phyloP scores from a whole-genome alignment of 2,797 vertebrate species.

The Chrysolophus pictus region DNA sequence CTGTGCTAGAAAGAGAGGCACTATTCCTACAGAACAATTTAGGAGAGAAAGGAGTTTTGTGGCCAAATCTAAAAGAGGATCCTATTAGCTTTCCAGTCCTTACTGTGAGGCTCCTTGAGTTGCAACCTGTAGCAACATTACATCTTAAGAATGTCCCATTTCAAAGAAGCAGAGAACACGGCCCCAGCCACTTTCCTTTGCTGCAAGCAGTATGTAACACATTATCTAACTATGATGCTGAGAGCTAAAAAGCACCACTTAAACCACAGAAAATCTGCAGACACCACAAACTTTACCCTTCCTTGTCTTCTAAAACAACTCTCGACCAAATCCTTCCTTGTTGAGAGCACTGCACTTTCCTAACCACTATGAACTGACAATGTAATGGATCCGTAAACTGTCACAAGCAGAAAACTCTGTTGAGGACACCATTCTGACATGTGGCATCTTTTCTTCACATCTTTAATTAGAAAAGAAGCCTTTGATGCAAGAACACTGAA shows the following conservation, averaged over 20 bases:
- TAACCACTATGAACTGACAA: neutral
- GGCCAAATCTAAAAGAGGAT: neutral
- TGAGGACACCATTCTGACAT: neutral
- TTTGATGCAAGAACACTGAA: neutral
- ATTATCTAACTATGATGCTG: neutral
- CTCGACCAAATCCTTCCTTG: neutral
- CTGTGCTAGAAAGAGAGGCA: neutral
- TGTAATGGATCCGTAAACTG: neutral
- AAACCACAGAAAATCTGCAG: neutral
- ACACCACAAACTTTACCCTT: neutral
- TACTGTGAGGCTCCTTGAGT: neutral
- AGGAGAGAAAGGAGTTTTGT: neutral
- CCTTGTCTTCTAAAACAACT: neutral
- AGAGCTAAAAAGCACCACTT: neutral
- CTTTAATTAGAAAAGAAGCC: conserved; percentile 24
- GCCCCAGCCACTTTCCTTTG: neutral
- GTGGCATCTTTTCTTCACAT: neutral
- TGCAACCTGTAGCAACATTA: neutral
- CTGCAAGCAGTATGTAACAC: neutral
- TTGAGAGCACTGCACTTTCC: neutral
- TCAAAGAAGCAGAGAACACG: neutral
- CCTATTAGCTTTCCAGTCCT: neutral
- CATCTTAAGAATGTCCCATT: accelerated
- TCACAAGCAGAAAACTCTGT: conserved; percentile 14
- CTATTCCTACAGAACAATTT: neutral